Percentiles rank a stretch among this genome's conserved stretches.
These are phyloP conservation scores for Celastrina argiolus DNA, from an alignment of 2,888 invertebrate species.

Conservation along the genomic window DNA sequence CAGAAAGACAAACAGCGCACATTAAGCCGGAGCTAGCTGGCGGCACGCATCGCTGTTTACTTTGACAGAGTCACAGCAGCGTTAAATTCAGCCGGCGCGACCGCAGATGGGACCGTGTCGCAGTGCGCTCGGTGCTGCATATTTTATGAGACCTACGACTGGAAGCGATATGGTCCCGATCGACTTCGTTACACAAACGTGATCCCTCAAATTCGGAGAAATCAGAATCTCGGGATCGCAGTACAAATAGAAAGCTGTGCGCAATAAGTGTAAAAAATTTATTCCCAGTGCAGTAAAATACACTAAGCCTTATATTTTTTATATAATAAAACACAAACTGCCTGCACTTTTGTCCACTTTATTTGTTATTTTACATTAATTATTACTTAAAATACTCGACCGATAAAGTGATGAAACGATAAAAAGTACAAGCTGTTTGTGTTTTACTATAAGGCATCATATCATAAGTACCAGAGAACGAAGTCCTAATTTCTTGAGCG, in stretches of 20 bases:
- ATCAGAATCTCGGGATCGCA: neutral
- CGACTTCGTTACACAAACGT: slow-evolving; percentile 13
- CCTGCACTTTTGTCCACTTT: too few species aligned
- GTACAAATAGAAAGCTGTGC: neutral
- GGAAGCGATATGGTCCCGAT: slow-evolving; percentile 23
- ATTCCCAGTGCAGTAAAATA: too few species aligned
- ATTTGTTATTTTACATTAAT: too few species aligned
- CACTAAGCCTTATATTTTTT: too few species aligned
- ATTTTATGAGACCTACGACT: slow-evolving; percentile 65
- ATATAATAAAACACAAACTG: too few species aligned
- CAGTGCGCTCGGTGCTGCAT: slow-evolving; percentile 68
- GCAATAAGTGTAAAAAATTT: too few species aligned
- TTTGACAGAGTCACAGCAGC: slow-evolving; percentile 55
- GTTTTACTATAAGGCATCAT: too few species aligned
- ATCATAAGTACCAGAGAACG: too few species aligned
- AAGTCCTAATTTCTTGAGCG: too few species aligned
- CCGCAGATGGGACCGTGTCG: slow-evolving; percentile 56
- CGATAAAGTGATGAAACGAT: too few species aligned
- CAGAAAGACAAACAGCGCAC: slow-evolving; percentile 43
- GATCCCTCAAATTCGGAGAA: neutral
- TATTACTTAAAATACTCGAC: too few species aligned
- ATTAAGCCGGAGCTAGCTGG: slow-evolving; percentile 42
- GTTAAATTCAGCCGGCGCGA: slow-evolving; percentile 46
- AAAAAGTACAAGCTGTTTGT: too few species aligned
- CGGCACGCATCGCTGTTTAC: slow-evolving; percentile 56